Evolutionary conservation across 2,113 vertebrate genomes (phyloP).

Genomic region (Hippolais icterina): DNA sequence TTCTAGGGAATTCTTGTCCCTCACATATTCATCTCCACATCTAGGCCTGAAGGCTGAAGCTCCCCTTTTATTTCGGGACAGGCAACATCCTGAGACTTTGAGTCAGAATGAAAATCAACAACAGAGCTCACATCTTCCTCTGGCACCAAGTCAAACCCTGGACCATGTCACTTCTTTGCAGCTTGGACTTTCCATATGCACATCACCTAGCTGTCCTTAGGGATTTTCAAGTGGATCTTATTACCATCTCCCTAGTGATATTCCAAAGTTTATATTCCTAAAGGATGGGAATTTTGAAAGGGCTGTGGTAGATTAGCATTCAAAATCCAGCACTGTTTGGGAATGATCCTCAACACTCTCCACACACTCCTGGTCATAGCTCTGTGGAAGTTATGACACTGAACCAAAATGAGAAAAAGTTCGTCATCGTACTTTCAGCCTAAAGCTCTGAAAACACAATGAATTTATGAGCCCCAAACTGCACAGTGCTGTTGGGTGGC

Average conservation of each 20-base stretch:
- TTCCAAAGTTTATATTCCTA: neutral
- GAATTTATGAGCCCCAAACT: neutral
- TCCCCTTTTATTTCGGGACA: neutral
- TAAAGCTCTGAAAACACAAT: neutral
- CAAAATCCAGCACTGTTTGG: neutral
- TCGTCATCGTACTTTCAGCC: neutral
- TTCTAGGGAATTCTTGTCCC: neutral
- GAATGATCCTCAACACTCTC: neutral
- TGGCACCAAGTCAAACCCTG: neutral
- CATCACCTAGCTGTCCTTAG: neutral
- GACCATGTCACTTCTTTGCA: neutral
- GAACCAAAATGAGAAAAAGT: neutral
- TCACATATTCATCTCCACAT: neutral
- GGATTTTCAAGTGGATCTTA: neutral
- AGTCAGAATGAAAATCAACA: neutral
- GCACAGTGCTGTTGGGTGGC: neutral
- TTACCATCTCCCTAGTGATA: neutral
- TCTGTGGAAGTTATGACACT: neutral
- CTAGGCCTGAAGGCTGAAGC: neutral
- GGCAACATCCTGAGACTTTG: fast-evolving
- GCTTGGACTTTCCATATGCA: neutral
- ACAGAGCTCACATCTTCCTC: neutral
- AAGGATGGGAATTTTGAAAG: neutral
- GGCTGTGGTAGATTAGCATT: neutral
- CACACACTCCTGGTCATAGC: neutral